Evolutionary conservation across 2,888 invertebrate species (phyloP).

Genomic region (Aphrophora alni): DNA sequence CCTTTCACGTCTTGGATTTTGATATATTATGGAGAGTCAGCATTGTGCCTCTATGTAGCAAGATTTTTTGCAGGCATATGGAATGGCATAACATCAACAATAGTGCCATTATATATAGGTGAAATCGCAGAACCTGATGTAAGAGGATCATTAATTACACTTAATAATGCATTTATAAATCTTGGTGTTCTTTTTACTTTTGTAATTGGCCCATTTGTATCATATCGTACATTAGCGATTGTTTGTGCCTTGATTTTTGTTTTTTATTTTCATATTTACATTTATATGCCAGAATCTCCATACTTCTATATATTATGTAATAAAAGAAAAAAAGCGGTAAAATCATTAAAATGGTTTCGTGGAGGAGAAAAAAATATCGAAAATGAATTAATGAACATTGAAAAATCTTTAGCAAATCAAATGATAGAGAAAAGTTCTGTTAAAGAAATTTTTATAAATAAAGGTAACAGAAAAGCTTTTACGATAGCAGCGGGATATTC

Average conservation of each 20-base stretch:
- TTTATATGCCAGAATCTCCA: slow-evolving; percentile 68
- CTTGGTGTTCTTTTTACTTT: slow-evolving; percentile 48
- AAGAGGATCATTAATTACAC: slow-evolving; percentile 49
- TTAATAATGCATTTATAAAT: slow-evolving; percentile 49
- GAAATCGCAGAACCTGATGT: slow-evolving; percentile 49
- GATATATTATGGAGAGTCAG: slow-evolving; percentile 43
- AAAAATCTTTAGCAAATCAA: slow-evolving; percentile 52
- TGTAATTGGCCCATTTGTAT: slow-evolving; percentile 50
- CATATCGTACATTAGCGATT: slow-evolving; percentile 56
- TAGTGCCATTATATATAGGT: slow-evolving; percentile 50
- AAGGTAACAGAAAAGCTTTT: slow-evolving; percentile 67
- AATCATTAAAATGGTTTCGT: slow-evolving; percentile 43
- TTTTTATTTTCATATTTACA: slow-evolving; percentile 60
- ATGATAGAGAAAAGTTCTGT: slow-evolving; percentile 62
- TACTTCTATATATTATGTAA: slow-evolving; percentile 65
- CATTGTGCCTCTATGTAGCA: slow-evolving; percentile 46
- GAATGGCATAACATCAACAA: slow-evolving; percentile 49
- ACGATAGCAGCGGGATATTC: slow-evolving; percentile 66
- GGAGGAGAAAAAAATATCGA: slow-evolving; percentile 39
- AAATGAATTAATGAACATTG: slow-evolving; percentile 52
- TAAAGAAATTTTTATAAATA: slow-evolving; percentile 62
- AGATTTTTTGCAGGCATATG: slow-evolving; percentile 48
- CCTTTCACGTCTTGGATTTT: slow-evolving; percentile 49
- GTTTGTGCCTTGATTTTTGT: slow-evolving; percentile 61
- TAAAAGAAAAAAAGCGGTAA: slow-evolving; percentile 59